Base-by-base conservation (phyloP, 1,140 invertebrate genomes). In the Microvelia longipes region DNA sequence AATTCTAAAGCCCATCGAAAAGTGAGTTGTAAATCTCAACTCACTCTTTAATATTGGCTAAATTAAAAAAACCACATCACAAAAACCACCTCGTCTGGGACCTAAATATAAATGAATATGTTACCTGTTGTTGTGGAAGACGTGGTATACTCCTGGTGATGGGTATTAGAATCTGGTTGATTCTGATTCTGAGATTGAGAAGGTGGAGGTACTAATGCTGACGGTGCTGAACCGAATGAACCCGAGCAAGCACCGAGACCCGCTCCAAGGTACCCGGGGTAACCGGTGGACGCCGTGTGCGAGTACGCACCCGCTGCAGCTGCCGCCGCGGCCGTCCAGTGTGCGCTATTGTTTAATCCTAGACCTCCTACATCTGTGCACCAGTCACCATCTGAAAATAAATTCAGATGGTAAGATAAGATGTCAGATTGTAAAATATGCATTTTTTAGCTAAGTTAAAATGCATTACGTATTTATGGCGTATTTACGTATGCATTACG, bases 281-380 rank as follows among this genome's bases (percentile, higher is more conserved):
- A 91, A 1, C 88, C 89, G 25, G 69, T 87, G 13, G 89, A 87
- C 24, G 88, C 86, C 1, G 89, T 85, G 76, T 91, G 91, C 60
- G 90, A 88, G 24, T 27, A n/a, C 5, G 24, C 87, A 87, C 19
- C 89, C 87, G n/a, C 88, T 86, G 2, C 89, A 85, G 76, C 91
- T 90, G 62, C 90, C 88, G 89, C 90, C 24, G 87, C 88, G 15
- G 89, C 87, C n/a, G 88, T 88, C 90, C 90, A 92, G 73, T 89
- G 87, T 77, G 91, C 91, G 71, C 88, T 85, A 71, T 88, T 88
- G 75, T 88, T 87, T 78, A 90, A 78, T 61, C 89, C 87, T 76
- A 90, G 90, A 79, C 90, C 87, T 66, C 87, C 85, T 86, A 90
- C 88, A 79, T 89, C 88, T 5, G 62, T 90, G 79, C 25, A 72